These are phyloP conservation scores for Diceros bicornis DNA, from an alignment of 2,797 vertebrate species.

Conservation along the genomic window DNA sequence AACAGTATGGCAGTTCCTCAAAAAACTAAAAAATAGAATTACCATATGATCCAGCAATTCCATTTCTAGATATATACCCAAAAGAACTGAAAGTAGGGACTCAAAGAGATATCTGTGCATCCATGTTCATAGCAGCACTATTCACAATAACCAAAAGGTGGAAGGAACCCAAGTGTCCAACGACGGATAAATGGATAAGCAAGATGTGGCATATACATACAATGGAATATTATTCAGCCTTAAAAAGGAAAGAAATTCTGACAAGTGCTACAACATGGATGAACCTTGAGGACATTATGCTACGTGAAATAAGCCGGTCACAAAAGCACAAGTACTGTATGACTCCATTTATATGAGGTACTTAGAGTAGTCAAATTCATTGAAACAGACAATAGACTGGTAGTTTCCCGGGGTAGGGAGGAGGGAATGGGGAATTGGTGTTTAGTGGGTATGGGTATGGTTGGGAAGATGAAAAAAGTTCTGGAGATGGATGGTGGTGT, in stretches of 20 bases:
- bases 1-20: not conserved
- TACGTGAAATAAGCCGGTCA: conserved; percentile 13
- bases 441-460: not conserved
- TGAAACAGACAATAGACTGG: not conserved
- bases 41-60: not conserved
- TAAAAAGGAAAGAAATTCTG: not conserved
- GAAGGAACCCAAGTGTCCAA: no score
- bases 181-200: not conserved
- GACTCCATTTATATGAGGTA: not conserved
- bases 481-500: not conserved
- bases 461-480: conserved; percentile 4
- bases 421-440: not conserved
- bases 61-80: not conserved
- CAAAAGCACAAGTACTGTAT: not conserved
- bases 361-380: not conserved
- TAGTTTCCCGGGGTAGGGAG: not conserved
- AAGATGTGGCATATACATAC: not conserved
- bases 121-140: no score
- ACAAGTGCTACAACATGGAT: not conserved
- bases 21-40: not conserved
- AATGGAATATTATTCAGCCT: not conserved
- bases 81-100: not conserved
- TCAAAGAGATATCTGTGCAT: not conserved
- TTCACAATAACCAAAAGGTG: no score
- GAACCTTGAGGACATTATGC: not conserved